Conservation (phyloP, 1,140 invertebrate species). For the Brachionus paranguensis region DNA sequence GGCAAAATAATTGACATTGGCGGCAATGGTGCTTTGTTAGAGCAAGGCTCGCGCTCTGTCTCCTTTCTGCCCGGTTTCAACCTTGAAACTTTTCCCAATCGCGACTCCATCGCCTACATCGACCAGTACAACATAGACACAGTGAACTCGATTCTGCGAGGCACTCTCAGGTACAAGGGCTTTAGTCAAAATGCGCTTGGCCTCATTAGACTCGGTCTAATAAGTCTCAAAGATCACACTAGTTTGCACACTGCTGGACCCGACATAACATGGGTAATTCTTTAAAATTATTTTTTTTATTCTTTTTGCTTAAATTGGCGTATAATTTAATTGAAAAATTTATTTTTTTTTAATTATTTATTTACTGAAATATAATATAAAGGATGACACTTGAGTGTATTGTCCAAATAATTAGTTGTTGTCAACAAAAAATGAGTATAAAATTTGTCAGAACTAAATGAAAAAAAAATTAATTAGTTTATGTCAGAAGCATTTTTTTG, state of each 20-base stretch:
- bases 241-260: conserved; percentile 85
- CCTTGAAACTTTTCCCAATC: conserved; percentile 89
- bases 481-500: no score
- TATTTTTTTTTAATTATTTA: no score
- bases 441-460: no score
- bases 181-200: conserved; percentile 79
- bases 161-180: conserved; percentile 82
- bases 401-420: no score
- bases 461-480: no score
- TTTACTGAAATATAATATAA: no score
- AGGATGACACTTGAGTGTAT: no score
- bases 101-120: conserved; percentile 84
- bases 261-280: conserved; percentile 81
- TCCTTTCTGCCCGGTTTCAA: conserved; percentile 91
- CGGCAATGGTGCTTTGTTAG: neutral
- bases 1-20: conserved; percentile 63
- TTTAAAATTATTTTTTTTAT: no score
- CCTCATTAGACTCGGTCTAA: conserved; percentile 75
- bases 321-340: no score
- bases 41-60: conserved; percentile 12
- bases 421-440: no score
- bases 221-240: conserved; percentile 78
- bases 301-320: no score
- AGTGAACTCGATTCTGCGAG: conserved; percentile 78
- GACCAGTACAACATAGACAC: conserved; percentile 71